Percentiles rank a stretch among this genome's conserved stretches.
Evolutionary conservation across 1,140 invertebrate species (phyloP).

Genomic region (Hermetia illucens): DNA sequence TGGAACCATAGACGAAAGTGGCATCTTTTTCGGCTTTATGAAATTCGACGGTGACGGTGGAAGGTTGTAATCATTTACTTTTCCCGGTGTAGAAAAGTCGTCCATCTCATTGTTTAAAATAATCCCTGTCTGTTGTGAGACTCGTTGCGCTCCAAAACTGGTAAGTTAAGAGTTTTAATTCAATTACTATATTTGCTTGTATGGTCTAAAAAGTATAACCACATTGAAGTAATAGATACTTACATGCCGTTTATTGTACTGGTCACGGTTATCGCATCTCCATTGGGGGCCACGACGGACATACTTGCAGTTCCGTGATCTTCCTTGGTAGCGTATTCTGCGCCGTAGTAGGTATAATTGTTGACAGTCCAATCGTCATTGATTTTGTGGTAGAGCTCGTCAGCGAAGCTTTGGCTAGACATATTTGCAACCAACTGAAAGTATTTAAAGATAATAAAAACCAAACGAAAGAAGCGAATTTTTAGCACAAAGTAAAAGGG

Average conservation of each 20-base stretch:
- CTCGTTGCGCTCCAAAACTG: constrained; percentile 67
- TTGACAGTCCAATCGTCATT: constrained; percentile 51
- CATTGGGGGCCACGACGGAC: constrained; percentile 68
- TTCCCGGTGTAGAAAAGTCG: constrained; percentile 77
- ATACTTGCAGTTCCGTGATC: constrained; percentile 86
- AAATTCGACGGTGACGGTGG: constrained; percentile 68
- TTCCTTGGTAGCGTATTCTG: constrained; percentile 36
- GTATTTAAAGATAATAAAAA: no score
- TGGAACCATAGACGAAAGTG: constrained; percentile 86
- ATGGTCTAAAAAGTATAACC: no score
- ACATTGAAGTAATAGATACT: constrained; percentile 36
- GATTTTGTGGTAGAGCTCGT: constrained; percentile 42
- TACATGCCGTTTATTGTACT: constrained; percentile 87
- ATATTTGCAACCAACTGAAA: not conserved
- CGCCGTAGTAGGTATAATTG: constrained; percentile 57
- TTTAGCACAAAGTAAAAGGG: no score
- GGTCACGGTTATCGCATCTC: constrained; percentile 86
- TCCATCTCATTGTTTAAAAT: constrained; percentile 92
- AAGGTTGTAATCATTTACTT: constrained; percentile 64
- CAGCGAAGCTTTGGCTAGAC: constrained; percentile 35
- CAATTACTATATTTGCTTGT: no score
- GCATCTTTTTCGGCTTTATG: constrained; percentile 74
- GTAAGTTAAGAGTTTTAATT: no score
- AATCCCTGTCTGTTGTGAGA: constrained; percentile 73
- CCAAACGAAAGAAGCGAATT: no score